Conservation (phyloP, 2,797 vertebrate species). For the Naso thynnoides region DNA sequence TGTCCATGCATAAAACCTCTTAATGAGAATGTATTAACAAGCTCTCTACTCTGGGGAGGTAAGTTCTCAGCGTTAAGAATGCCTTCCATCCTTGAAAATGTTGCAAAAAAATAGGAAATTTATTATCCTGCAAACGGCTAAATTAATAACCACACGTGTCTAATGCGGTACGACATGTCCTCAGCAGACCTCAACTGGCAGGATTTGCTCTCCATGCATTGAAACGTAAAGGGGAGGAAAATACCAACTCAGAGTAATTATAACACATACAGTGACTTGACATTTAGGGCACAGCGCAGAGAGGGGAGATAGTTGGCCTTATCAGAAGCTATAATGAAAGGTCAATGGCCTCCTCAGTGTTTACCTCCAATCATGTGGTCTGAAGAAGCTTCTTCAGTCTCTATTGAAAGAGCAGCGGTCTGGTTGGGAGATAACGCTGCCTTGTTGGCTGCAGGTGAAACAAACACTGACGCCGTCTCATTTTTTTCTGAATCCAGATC, state of each 20-base stretch:
- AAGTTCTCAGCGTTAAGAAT: slow-evolving; percentile 54
- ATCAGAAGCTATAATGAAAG: slow-evolving; percentile 85
- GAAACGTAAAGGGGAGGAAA: slow-evolving; percentile 80
- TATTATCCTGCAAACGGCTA: slow-evolving; percentile 56
- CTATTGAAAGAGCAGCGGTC: slow-evolving; percentile 66
- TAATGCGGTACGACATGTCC: slow-evolving; percentile 65
- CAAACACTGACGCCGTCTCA: slow-evolving; percentile 10
- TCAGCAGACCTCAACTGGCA: slow-evolving; percentile 59
- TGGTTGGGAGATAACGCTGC: slow-evolving; percentile 56
- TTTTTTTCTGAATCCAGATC: slow-evolving; percentile 8
- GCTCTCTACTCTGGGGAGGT: slow-evolving; percentile 73
- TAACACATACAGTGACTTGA: slow-evolving; percentile 83
- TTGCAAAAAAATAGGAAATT: slow-evolving; percentile 10
- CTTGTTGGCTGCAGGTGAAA: slow-evolving; percentile 49
- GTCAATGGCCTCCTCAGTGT: slow-evolving; percentile 83
- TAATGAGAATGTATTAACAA: slow-evolving; percentile 84
- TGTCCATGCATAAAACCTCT: slow-evolving; percentile 80
- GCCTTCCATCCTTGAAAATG: slow-evolving; percentile 62
- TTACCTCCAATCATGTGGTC: slow-evolving; percentile 83
- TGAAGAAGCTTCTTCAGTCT: slow-evolving; percentile 74
- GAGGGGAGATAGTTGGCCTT: slow-evolving; percentile 83
- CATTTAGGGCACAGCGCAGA: slow-evolving; percentile 81
- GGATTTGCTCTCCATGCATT: slow-evolving; percentile 75
- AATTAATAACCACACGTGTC: slow-evolving; percentile 66
- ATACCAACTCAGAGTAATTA: slow-evolving; percentile 79